Conservation (phyloP, 2,113 vertebrate species). For the Saccopteryx leptura region DNA sequence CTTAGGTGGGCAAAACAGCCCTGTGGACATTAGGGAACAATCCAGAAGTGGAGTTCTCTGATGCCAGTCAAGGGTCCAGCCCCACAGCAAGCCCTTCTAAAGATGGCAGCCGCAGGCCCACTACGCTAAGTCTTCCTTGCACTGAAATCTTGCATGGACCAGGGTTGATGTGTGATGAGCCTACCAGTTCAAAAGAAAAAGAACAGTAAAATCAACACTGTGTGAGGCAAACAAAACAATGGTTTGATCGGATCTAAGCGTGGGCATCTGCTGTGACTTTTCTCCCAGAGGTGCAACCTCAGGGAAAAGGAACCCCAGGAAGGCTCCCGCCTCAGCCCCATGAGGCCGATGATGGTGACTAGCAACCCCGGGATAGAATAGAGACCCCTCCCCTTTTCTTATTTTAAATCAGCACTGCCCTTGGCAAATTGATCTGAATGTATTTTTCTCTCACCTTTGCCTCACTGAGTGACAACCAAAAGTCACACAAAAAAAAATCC, state of each 20-base stretch:
- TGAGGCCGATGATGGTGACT: accelerated
- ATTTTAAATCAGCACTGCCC: background rate
- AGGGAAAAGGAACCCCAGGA: background rate
- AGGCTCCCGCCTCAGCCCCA: background rate
- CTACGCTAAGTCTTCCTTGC: background rate
- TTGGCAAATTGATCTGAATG: background rate
- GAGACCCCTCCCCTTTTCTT: background rate
- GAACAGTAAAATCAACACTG: background rate
- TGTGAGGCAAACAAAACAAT: background rate
- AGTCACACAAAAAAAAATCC: background rate
- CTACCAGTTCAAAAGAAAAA: background rate
- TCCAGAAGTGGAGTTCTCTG: background rate
- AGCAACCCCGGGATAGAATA: background rate
- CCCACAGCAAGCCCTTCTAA: background rate
- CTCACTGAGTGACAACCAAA: slow-evolving; percentile 14
- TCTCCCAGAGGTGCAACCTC: background rate
- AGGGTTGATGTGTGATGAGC: background rate
- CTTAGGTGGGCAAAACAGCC: background rate
- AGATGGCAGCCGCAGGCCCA: background rate
- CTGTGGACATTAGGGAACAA: background rate
- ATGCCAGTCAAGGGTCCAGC: background rate
- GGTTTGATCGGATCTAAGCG: background rate
- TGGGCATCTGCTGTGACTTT: background rate
- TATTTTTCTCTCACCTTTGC: slow-evolving; percentile 5
- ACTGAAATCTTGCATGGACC: background rate